Conservation (phyloP, 2,113 vertebrate species). For the Mastomys natalensis region DNA sequence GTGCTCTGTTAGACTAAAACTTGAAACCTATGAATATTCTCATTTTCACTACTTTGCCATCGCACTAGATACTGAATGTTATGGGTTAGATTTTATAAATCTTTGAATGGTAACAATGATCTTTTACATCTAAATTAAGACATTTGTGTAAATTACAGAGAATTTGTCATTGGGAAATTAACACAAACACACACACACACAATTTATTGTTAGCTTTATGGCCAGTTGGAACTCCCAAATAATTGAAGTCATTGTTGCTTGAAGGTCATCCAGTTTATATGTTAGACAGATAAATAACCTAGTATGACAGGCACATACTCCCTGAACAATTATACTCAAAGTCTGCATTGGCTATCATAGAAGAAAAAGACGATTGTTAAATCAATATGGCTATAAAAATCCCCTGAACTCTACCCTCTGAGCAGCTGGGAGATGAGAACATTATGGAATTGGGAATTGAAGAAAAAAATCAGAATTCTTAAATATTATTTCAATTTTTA, state of each 20-base stretch:
- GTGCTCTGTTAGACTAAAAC: neutral
- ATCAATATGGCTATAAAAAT: constrained; percentile 34
- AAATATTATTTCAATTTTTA: constrained; percentile 46
- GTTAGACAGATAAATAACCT: constrained; percentile 54
- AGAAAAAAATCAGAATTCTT: neutral
- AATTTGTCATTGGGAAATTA: constrained; percentile 65
- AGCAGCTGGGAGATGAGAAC: neutral
- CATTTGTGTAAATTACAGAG: constrained; percentile 49
- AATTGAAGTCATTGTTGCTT: constrained; percentile 69
- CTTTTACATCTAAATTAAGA: constrained; percentile 64
- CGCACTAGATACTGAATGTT: constrained; percentile 46
- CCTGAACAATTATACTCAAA: constrained; percentile 60
- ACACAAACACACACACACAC: neutral
- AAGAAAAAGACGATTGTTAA: constrained; percentile 44
- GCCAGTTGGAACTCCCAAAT: constrained; percentile 38
- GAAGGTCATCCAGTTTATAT: constrained; percentile 68
- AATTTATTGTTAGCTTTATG: constrained; percentile 70
- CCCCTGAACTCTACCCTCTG: neutral
- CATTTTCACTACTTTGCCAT: constrained; percentile 56
- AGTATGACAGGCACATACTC: neutral
- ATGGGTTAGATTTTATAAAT: constrained; percentile 38
- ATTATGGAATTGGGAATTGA: neutral
- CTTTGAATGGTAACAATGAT: constrained; percentile 51
- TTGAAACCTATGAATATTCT: constrained; percentile 36
- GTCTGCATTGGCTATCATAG: constrained; percentile 25